Evolutionary conservation across 2,888 invertebrate genomes (phyloP), one percentile per base, ranked within the genome.

Genomic region (Trilocha varians): DNA sequence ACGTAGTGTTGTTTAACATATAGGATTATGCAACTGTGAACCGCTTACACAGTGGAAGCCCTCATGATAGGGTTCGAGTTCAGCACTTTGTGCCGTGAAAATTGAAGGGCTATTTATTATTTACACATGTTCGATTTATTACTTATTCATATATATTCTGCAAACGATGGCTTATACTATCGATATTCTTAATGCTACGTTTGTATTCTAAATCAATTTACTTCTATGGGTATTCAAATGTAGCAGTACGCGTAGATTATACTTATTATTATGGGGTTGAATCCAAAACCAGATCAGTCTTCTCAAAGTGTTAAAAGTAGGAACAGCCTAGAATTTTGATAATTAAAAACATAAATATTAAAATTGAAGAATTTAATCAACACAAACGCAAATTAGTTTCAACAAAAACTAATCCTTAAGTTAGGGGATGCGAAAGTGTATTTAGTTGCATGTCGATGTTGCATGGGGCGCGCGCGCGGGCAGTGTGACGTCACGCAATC

Each of bases 401-500:
- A 43, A 13, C 5, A 18, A 33, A 17, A 40, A 16, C 9, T 40
- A 33, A 36, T 36, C 25, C 25, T 25, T 25, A 25, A 25, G 8
- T 25, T 25, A 25, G 25, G 25, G 25, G 25, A 25, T 25, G 25
- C 25, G 25, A 25, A 25, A 25, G 11, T 25, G 25, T 25, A 25
- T 25, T 25, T 57, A 57, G 64, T 59, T 58, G 57, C 50, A 57
- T 47, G 42, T 41, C 44, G 55, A 56, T 54, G 58, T 63, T 61
- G 66, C 57, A 64, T 40, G 46, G 52, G 55, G 54, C 65, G 60
- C 57, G 57, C n/a, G n/a, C n/a, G n/a, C n/a, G 55, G 46, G 45
- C 43, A 59, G 62, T 70, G 67, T 85, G 83, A 80, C 83, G 85
- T 78, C 79, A 84, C 78, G 78, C 82, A 85, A 86, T 86, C 85